phyloP scores from a whole-genome alignment of 1,140 invertebrate genomes.

The Drosophila pectinifera region DNA sequence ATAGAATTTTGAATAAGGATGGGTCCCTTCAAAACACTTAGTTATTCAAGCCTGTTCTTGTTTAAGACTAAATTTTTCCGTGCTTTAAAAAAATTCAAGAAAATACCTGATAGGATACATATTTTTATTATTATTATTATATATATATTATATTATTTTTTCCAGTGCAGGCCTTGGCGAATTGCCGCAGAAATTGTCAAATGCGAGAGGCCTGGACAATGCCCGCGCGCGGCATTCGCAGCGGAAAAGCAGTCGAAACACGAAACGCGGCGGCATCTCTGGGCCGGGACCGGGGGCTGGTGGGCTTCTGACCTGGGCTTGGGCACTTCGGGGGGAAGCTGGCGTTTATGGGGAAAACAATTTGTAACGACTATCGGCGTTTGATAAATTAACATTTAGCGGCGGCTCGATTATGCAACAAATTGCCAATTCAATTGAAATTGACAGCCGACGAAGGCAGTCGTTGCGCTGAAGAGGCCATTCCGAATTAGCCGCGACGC shows the following conservation, averaged over 20 bases:
- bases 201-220: slow-evolving; percentile 33
- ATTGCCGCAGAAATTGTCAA: slow-evolving; percentile 38
- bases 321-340: slow-evolving; percentile 22
- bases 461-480: slow-evolving; percentile 33
- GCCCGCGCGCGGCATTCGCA: slow-evolving; percentile 17
- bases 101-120: background rate
- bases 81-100: background rate
- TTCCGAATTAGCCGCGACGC: slow-evolving; percentile 30
- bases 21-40: rapidly evolving
- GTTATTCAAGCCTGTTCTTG: background rate
- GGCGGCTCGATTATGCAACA: slow-evolving; percentile 78
- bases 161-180: slow-evolving; percentile 4
- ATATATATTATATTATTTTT: slow-evolving; percentile 8
- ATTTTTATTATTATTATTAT: too few relatives aligned
- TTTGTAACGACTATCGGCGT: slow-evolving; percentile 77
- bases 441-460: slow-evolving; percentile 65
- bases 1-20: background rate
- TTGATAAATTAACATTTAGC: slow-evolving; percentile 82
- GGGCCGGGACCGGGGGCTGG: background rate
- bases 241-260: slow-evolving; percentile 26
- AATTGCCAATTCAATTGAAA: slow-evolving; percentile 80
- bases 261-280: slow-evolving; percentile 21
- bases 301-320: slow-evolving; percentile 22
- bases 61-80: background rate
- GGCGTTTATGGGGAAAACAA: slow-evolving; percentile 72